Percentiles rank a stretch among this genome's conserved stretches.
phyloP scores from a whole-genome alignment of 2,113 vertebrate species.

The Microtus montanus region DNA sequence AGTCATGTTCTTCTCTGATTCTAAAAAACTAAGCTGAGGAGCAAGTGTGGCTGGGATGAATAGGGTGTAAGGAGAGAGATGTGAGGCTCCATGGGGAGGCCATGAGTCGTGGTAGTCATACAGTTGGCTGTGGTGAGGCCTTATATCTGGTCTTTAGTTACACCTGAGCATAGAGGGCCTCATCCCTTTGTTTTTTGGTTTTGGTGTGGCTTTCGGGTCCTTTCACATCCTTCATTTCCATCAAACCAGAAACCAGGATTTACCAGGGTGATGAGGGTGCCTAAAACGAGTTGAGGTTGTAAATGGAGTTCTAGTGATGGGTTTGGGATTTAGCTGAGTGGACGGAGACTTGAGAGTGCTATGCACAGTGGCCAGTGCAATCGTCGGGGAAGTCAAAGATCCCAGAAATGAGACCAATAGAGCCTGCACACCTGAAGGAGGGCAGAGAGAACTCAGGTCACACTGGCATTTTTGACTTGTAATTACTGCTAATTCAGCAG shows the following conservation, averaged over 20 bases:
- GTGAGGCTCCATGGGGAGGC: background rate
- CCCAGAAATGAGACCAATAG: too few species aligned
- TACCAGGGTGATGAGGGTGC: background rate
- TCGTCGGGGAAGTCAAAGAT: background rate
- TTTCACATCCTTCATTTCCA: background rate
- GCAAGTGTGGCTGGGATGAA: background rate
- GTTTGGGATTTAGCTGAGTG: background rate
- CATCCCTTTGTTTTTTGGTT: background rate
- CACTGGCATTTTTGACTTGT: background rate
- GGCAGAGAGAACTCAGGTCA: background rate
- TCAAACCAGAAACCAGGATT: background rate
- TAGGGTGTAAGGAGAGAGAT: background rate
- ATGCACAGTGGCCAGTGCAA: background rate
- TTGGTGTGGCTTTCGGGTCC: background rate
- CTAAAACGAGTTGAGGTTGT: background rate
- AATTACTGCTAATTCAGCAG: background rate
- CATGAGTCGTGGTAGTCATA: fast-evolving
- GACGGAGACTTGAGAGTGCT: fast-evolving
- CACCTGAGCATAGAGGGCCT: background rate
- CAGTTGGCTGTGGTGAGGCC: background rate
- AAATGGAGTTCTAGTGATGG: background rate
- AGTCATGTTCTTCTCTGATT: background rate
- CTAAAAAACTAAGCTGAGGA: background rate
- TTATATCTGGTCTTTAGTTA: background rate
- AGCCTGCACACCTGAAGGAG: background rate